A percentile compares a stretch with the other conserved stretches of the same genome.
These are phyloP conservation scores for Sitta europaea DNA, from an alignment of 2,113 vertebrate genomes.

Conservation along the genomic window DNA sequence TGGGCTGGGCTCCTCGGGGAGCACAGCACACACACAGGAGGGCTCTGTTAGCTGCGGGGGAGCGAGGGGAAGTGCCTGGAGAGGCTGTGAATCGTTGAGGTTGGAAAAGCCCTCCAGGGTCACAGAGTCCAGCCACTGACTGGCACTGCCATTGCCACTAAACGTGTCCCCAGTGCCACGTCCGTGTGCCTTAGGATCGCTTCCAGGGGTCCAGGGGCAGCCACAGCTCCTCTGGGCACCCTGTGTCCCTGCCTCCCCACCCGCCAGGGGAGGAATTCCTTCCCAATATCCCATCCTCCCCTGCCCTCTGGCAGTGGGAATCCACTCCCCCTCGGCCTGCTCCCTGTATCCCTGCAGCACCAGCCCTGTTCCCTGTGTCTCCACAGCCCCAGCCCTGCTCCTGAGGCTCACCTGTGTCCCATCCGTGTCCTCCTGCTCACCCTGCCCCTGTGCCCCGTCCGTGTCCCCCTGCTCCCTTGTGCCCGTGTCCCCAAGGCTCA, in stretches of 20 bases:
- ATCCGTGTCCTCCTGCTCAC: not conserved
- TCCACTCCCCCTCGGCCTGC: not conserved
- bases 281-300: not conserved
- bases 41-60: rapidly evolving
- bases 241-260: not conserved
- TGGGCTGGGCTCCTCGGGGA: not conserved
- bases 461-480: no score
- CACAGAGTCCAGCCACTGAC: not conserved
- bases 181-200: rapidly evolving
- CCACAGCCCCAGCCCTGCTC: not conserved
- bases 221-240: not conserved
- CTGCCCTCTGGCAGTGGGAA: not conserved
- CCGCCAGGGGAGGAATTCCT: not conserved
- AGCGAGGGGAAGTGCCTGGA: not conserved
- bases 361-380: not conserved
- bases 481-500: not conserved
- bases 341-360: not conserved
- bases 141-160: not conserved
- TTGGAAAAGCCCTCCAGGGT: not conserved
- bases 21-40: rapidly evolving
- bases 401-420: no score
- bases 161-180: rapidly evolving
- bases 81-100: not conserved
- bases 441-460: not conserved
- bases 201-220: not conserved